Base-by-base conservation (phyloP, 2,797 vertebrate species). In the Cygnus olor region DNA sequence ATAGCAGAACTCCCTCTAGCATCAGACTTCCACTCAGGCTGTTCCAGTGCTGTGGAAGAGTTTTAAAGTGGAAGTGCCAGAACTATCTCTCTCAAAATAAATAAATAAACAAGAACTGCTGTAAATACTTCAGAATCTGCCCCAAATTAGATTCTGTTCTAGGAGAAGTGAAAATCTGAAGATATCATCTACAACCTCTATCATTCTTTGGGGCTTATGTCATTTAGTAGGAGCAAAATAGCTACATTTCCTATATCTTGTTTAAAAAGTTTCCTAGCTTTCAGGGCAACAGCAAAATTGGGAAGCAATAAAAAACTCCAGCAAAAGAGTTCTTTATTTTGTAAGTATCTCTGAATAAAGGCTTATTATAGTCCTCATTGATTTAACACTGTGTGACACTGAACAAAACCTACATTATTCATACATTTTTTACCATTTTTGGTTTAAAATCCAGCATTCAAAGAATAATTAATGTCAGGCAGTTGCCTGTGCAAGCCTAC, bases 401-500 rank as follows among this genome's bases (percentile, higher is more conserved):
- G 85, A 93, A 76, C n/a, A 89, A 79, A 93, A 86, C 34, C 3
- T 7, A 30, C 77, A 91, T 91, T 93, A 47, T 74, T 96, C 58
- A 77, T 89, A 54, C 38, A 8, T 54, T 78, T 88, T 92, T 93
- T 66, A 44, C 45, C 17, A 65, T 76, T 94, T 85, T 47, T 30
- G 44, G 70, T 61, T 92, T 85, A 78, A 93, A 89, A 74, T 94
- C 57, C 49, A 83, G 22, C 38, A 63, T 89, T 92, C 82, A 70
- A 85, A 77, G 24, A 68, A 70, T 89, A 84, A 71, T 92, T 88
- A 92, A 72, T 76, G 73, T 83, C 73, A 94, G 66, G 36, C 66
- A 91, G 72, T 94, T 92, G 81, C 77, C 80, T 3, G 10, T 86
- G 83, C 70, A 92, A 95, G 88, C 85, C 77, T 88, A 44, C 70